A percentile compares a stretch with the other conserved stretches of the same genome.
phyloP scores from a whole-genome alignment of 2,113 vertebrate genomes.

The Monopterus albus region DNA sequence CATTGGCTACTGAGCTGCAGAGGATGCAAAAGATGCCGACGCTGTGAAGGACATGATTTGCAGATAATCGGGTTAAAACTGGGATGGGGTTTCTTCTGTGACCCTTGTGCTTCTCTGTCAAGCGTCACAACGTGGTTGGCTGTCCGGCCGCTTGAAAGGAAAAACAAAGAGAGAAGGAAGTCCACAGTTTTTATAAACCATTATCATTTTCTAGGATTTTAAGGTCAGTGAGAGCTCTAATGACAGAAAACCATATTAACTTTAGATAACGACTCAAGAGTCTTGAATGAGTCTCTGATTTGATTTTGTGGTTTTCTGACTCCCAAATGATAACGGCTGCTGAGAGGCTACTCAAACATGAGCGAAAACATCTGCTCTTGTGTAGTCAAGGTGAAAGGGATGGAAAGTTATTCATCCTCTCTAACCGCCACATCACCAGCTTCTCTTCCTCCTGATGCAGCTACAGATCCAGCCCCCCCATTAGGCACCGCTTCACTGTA shows the following conservation, averaged over 20 bases:
- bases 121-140: conserved; percentile 94
- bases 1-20: conserved; percentile 47
- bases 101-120: conserved; percentile 63
- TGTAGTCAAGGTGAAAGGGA: conserved; percentile 16
- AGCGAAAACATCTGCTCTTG: background rate
- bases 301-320: conserved; percentile 28
- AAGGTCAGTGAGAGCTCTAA: conserved; percentile 16
- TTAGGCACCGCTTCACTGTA: background rate
- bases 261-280: conserved; percentile 12
- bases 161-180: conserved; percentile 24
- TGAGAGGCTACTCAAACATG: conserved; percentile 9
- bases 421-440: background rate
- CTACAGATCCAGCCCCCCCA: background rate
- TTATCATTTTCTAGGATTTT: background rate
- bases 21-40: conserved; percentile 73
- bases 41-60: conserved; percentile 64
- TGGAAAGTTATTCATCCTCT: conserved; percentile 15
- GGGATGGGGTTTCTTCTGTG: conserved; percentile 59
- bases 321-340: conserved; percentile 12
- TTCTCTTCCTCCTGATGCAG: background rate
- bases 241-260: conserved; percentile 20
- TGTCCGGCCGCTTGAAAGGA: conserved; percentile 90
- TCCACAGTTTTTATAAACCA: conserved; percentile 11
- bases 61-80: conserved; percentile 61
- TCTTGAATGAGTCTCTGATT: conserved; percentile 32